A percentile compares a stretch with the other conserved stretches of the same genome.
Conservation (phyloP, 37 sponge, comb jelly and placozoan species). For the Axinella damicornis region DNA sequence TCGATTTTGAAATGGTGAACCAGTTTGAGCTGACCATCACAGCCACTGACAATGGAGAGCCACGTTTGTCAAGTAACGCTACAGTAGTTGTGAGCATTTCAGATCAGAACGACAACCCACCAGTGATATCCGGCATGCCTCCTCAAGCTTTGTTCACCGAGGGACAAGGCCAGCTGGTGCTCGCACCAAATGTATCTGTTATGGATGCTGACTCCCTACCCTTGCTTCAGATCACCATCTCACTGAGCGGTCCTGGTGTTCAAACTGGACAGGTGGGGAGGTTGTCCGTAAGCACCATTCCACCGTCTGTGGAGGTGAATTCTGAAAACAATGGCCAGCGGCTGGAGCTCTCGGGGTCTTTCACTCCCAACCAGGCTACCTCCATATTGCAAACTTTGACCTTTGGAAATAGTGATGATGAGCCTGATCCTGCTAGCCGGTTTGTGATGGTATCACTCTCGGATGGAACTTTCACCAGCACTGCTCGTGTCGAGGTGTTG, state of each 20-base stretch:
- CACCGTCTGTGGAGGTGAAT: not conserved
- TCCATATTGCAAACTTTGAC: not conserved
- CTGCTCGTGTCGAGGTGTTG: not conserved
- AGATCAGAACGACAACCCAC: constrained; percentile 73
- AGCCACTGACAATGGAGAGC: constrained; percentile 57
- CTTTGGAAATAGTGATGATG: constrained; percentile 39
- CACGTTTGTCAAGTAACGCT: constrained; percentile 43
- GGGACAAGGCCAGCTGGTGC: constrained; percentile 20
- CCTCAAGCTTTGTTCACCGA: constrained; percentile 45
- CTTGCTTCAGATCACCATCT: constrained; percentile 15
- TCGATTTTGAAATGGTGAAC: constrained; percentile 44
- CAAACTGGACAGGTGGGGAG: constrained; percentile 34
- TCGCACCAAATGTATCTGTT: constrained; percentile 37
- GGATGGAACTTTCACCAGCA: constrained; percentile 38
- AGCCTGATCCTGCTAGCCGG: constrained; percentile 38
- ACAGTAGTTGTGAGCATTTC: constrained; percentile 35
- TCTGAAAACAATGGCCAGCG: constrained; percentile 19
- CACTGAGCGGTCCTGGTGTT: constrained; percentile 10
- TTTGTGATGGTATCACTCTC: constrained; percentile 17
- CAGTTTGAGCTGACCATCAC: constrained; percentile 27
- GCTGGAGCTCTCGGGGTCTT: constrained; percentile 42
- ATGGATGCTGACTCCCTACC: constrained; percentile 61
- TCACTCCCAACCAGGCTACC: constrained; percentile 22
- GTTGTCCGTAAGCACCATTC: constrained; percentile 24
- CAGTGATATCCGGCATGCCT: not conserved